phyloP scores from a whole-genome alignment of 2,888 invertebrate species.

The Agelastica alni region DNA sequence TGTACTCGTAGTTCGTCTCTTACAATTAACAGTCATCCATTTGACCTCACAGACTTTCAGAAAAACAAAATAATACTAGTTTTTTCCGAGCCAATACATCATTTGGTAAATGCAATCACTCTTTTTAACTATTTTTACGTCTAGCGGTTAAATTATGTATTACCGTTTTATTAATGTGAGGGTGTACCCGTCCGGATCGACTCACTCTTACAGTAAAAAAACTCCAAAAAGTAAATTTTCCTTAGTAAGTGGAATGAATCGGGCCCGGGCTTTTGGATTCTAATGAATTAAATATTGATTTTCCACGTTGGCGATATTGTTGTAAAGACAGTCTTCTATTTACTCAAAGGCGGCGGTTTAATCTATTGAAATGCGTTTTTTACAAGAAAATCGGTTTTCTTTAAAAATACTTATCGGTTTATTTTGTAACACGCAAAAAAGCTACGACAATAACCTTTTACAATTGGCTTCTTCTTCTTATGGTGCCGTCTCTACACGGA shows the following conservation, averaged over 20 bases:
- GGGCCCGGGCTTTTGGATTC: constrained; percentile 15
- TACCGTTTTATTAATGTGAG: too few relatives aligned
- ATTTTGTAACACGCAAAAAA: too few relatives aligned
- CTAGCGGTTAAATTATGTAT: too few relatives aligned
- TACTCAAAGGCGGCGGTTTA: not conserved
- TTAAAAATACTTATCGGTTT: too few relatives aligned
- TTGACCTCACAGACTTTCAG: not conserved
- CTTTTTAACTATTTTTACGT: too few relatives aligned
- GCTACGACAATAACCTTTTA: too few relatives aligned
- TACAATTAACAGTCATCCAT: not conserved
- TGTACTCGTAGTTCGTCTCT: too few relatives aligned
- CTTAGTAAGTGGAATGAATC: constrained; percentile 6
- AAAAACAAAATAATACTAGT: not conserved
- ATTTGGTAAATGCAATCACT: not conserved
- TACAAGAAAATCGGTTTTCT: too few relatives aligned
- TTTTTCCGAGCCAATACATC: too few relatives aligned
- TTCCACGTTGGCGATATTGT: not conserved
- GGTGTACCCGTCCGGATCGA: not conserved
- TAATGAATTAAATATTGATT: constrained; percentile 22
- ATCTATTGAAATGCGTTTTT: not conserved
- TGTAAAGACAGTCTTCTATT: not conserved
- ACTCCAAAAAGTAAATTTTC: not conserved
- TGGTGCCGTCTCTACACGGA: too few relatives aligned
- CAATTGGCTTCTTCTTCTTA: too few relatives aligned
- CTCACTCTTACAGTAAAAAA: constrained; percentile 2